Percentiles rank a stretch among this genome's conserved stretches.
Evolutionary conservation across 2,888 invertebrate genomes (phyloP).

Genomic region (Trachelus stipa): DNA sequence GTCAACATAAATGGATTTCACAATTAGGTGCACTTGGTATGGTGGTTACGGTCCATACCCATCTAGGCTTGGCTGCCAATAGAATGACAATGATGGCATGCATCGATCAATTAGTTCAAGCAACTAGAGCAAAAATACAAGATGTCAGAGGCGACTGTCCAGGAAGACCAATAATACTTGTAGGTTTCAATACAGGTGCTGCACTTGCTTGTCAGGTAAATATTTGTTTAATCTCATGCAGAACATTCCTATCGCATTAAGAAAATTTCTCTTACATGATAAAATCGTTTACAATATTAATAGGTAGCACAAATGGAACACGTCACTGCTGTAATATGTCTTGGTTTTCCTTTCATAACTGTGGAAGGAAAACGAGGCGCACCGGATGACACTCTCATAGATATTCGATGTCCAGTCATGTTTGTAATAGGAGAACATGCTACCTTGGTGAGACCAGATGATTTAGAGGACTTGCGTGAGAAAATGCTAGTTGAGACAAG

Average conservation of each 20-base stretch:
- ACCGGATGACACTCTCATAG: conserved; percentile 80
- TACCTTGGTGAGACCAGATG: conserved; percentile 75
- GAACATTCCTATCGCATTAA: not conserved
- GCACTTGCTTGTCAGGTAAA: conserved; percentile 78
- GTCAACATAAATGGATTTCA: conserved; percentile 78
- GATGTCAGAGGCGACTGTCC: conserved; percentile 77
- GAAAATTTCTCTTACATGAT: not conserved
- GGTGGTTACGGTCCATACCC: conserved; percentile 74
- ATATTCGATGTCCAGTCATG: conserved; percentile 78
- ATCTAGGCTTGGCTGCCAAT: conserved; percentile 63
- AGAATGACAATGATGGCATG: conserved; percentile 69
- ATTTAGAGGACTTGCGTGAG: conserved; percentile 81
- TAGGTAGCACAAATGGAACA: conserved; percentile 78
- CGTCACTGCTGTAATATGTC: conserved; percentile 79
- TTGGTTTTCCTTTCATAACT: conserved; percentile 83
- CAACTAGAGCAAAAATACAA: conserved; percentile 78
- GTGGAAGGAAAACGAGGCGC: conserved; percentile 80
- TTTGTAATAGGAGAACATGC: conserved; percentile 85
- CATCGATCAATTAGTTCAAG: conserved; percentile 74
- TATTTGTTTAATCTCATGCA: not conserved
- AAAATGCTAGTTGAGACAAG: conserved; percentile 82
- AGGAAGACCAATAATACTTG: conserved; percentile 78
- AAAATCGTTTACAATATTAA: conserved; percentile 19
- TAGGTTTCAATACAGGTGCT: conserved; percentile 83
- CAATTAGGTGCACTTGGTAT: conserved; percentile 77